Percentiles rank a stretch among this genome's conserved stretches.
Conservation (phyloP, 2,888 invertebrate genomes). For the Suillia variegata region DNA sequence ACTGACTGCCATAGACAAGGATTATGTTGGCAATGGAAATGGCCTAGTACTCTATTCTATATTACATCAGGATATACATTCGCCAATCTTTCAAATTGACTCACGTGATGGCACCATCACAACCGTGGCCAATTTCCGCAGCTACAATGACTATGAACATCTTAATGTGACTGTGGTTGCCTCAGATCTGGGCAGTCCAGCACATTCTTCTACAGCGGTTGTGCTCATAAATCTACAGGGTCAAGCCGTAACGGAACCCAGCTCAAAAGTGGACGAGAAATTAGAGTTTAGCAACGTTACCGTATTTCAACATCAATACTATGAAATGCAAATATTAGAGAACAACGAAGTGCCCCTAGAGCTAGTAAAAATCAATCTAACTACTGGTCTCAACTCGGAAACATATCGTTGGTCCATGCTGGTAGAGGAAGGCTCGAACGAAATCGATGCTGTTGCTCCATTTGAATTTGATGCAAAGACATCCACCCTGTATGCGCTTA, state of each 20-base stretch:
- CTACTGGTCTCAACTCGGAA: slow-evolving; percentile 69
- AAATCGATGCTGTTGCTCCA: slow-evolving; percentile 53
- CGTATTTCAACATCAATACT: slow-evolving; percentile 73
- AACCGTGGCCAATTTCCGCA: slow-evolving; percentile 67
- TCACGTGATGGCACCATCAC: slow-evolving; percentile 84
- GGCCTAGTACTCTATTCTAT: slow-evolving; percentile 81
- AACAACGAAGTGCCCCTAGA: slow-evolving; percentile 78
- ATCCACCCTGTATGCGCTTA: slow-evolving; percentile 75
- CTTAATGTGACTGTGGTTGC: slow-evolving; percentile 82
- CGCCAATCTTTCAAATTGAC: slow-evolving; percentile 77
- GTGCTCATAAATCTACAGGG: slow-evolving; percentile 70
- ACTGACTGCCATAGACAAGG: slow-evolving; percentile 83
- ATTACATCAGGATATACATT: slow-evolving; percentile 67
- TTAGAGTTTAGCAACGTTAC: slow-evolving; percentile 37
- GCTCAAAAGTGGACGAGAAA: slow-evolving; percentile 61
- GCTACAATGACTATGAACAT: slow-evolving; percentile 59
- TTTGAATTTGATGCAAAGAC: slow-evolving; percentile 79
- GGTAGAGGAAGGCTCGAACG: slow-evolving; percentile 64
- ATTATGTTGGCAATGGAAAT: slow-evolving; percentile 85
- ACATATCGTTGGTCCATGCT: slow-evolving; percentile 71
- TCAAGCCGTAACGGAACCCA: slow-evolving; percentile 46
- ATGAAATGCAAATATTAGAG: slow-evolving; percentile 82
- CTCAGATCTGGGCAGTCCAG: slow-evolving; percentile 84
- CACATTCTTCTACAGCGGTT: slow-evolving; percentile 78
- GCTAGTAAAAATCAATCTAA: slow-evolving; percentile 77